phyloP scores from a whole-genome alignment of 2,888 invertebrate genomes.

The Hemithea aestivaria region DNA sequence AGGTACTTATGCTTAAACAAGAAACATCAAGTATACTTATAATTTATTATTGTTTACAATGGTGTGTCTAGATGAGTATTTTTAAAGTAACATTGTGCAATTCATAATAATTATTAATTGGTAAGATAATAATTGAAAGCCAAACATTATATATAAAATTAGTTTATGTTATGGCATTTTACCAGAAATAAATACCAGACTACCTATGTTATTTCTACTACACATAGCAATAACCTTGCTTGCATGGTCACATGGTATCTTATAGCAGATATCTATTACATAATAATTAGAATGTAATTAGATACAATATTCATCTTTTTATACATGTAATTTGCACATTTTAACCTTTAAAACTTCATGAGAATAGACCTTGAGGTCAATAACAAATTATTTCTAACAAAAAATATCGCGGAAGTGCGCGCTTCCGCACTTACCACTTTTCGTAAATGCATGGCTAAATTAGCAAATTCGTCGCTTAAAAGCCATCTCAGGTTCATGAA shows the following conservation, averaged over 20 bases:
- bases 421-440: slow-evolving; percentile 63
- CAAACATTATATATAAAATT: too few species aligned
- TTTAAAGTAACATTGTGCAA: too few species aligned
- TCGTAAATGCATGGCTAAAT: slow-evolving; percentile 76
- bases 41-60: too few species aligned
- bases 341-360: too few species aligned
- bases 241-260: slow-evolving; percentile 23
- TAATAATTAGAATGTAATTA: slow-evolving; percentile 25
- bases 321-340: too few species aligned
- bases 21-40: too few species aligned
- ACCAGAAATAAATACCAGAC: slow-evolving; percentile 7
- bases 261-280: slow-evolving; percentile 31
- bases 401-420: slow-evolving; percentile 12
- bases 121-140: too few species aligned
- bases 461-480: slow-evolving; percentile 81
- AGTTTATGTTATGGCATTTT: too few species aligned
- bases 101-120: too few species aligned
- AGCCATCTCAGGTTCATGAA: slow-evolving; percentile 81
- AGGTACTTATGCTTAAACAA: too few species aligned
- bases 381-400: neutral
- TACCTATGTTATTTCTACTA: slow-evolving; percentile 6
- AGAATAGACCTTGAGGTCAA: slow-evolving; percentile 1
- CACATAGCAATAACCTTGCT: slow-evolving; percentile 41
- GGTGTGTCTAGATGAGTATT: too few species aligned
- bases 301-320: too few species aligned